Base-by-base conservation (phyloP, 2,797 vertebrate species). In the Gymnoscopelus braueri region DNA sequence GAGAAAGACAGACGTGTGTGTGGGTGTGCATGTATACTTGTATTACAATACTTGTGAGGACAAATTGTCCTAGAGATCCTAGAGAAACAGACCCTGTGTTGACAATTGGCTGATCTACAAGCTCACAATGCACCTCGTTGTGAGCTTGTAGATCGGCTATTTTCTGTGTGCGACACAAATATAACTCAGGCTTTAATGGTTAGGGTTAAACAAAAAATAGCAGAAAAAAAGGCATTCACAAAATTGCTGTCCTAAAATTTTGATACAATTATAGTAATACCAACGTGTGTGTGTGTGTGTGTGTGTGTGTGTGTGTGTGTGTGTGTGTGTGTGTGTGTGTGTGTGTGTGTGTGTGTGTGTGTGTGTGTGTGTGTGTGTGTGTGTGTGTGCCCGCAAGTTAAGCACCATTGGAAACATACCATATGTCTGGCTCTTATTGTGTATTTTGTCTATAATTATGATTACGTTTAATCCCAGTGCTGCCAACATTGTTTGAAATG, bases 391-490 rank as follows among this genome's bases (percentile, higher is more conserved):
- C 12, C 5, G 50, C n/a, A 15, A 51, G 50, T 51, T 51, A 15
- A 51, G 50, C 50, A 51, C 50, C 13, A 51, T 51, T 51, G 50
- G n/a, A 51, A 51, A 51, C 39, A 77, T 10, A 70, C 49, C 7
- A 10, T 50, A 2, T 74, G 52, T 56, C 13, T 24, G 14, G n/a
- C 54, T 51, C 49, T 59, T 63, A 53, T 59, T 60, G 15, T 71
- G 32, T 48, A 48, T 49, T 57, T 53, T 32, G 32, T 56, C 15
- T n/a, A 64, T 64, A 68, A 89, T 76, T 85, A 82, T 92, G 90
- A 93, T 88, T 44, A 89, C 87, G 79, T 93, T 91, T 79, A 89
- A 51, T 49, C 63, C 24, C 29, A 69, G 63, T 59, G 49, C 29
- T 69, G 13, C 65, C 71, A 48, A 64, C 8, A 44, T 44, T 10